These are phyloP conservation scores for Ophraella communa DNA, from an alignment of 2,888 invertebrate species.

Conservation along the genomic window DNA sequence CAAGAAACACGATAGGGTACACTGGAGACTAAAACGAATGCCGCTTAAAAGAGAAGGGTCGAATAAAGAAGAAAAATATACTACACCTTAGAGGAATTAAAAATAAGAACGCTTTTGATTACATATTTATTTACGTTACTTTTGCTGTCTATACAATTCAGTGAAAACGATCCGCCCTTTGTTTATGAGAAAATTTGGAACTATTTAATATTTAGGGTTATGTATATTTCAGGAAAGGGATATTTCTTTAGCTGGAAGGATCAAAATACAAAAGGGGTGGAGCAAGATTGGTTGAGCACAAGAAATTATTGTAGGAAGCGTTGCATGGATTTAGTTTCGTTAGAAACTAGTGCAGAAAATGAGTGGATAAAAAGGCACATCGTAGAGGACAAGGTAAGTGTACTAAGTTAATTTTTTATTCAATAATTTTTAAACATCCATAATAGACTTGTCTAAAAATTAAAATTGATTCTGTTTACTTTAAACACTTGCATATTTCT, in stretches of 20 bases:
- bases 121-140: background rate
- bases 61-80: background rate
- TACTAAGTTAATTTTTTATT: background rate
- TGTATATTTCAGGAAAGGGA: slow-evolving; percentile 66
- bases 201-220: background rate
- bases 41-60: background rate
- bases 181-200: background rate
- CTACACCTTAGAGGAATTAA: background rate
- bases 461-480: too few species aligned
- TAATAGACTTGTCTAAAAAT: too few species aligned
- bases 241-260: slow-evolving; percentile 91
- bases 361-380: slow-evolving; percentile 85
- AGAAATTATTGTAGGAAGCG: slow-evolving; percentile 87
- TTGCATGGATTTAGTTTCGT: slow-evolving; percentile 87
- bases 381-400: slow-evolving; percentile 74
- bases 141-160: background rate
- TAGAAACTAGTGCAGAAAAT: slow-evolving; percentile 86
- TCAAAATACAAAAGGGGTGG: slow-evolving; percentile 73
- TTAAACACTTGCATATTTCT: too few species aligned
- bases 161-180: background rate
- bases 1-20: background rate
- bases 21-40: background rate
- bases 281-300: slow-evolving; percentile 84
- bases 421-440: too few species aligned
- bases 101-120: background rate